These are phyloP conservation scores for Galago senegalensis DNA, from an alignment of 2,797 vertebrate species.

Conservation along the genomic window DNA sequence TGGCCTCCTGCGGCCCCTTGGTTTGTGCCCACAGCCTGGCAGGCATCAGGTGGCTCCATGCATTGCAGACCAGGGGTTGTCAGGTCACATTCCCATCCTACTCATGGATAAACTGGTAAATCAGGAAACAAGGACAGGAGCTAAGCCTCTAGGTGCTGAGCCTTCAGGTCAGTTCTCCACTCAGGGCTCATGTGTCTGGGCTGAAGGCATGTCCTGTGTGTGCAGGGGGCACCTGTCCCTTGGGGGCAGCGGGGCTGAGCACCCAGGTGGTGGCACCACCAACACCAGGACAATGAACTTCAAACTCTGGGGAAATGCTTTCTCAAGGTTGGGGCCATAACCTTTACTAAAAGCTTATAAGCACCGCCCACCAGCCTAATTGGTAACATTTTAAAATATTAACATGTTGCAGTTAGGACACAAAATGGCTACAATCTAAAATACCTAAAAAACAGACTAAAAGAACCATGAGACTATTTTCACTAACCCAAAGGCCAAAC, in stretches of 20 bases:
- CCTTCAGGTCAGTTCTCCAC: no score
- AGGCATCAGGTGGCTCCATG: fast-evolving
- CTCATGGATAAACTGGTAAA: background rate
- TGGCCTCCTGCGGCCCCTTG: background rate
- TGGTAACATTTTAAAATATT: background rate
- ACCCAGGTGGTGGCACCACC: background rate
- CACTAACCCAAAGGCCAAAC: background rate
- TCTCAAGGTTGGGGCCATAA: background rate
- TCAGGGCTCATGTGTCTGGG: no score
- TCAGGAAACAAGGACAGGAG: background rate
- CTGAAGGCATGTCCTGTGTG: no score
- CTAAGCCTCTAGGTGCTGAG: background rate
- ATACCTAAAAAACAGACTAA: background rate
- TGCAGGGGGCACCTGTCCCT: background rate
- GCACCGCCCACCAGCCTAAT: background rate
- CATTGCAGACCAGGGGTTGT: fast-evolving
- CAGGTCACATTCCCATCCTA: background rate
- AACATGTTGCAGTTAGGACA: background rate
- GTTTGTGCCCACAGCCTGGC: background rate
- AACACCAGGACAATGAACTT: background rate
- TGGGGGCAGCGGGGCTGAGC: background rate
- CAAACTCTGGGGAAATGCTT: fast-evolving
- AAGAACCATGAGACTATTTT: background rate
- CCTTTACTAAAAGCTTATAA: background rate
- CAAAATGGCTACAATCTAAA: background rate